phyloP scores from a whole-genome alignment of 2,888 invertebrate species.

The Pogonocherus hispidulus region DNA sequence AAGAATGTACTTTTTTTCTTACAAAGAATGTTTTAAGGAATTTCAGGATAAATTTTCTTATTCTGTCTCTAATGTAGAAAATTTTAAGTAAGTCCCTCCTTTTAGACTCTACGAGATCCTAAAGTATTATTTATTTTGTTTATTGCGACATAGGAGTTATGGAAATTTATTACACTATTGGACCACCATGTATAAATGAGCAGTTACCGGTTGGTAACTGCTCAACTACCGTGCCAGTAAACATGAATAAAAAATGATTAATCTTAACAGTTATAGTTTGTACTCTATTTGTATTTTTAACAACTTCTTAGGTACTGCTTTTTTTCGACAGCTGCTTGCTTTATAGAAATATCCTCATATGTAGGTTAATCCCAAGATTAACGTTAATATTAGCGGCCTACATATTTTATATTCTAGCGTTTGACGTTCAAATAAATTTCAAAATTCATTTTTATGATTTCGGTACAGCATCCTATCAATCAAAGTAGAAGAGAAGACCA shows the following conservation, averaged over 20 bases:
- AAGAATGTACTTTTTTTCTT: too few relatives aligned
- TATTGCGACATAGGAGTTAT: too few relatives aligned
- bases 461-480: neutral
- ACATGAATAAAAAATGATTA: neutral
- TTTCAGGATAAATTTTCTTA: too few relatives aligned
- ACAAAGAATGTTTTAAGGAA: too few relatives aligned
- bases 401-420: neutral
- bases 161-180: too few relatives aligned
- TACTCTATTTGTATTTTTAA: neutral
- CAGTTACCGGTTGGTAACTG: too few relatives aligned
- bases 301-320: neutral
- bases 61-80: too few relatives aligned
- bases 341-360: neutral
- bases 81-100: too few relatives aligned
- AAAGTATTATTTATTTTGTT: too few relatives aligned
- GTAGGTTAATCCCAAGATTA: neutral
- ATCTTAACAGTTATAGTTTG: neutral
- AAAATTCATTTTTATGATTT: conserved; percentile 7
- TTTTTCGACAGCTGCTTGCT: neutral
- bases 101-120: too few relatives aligned
- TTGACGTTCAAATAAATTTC: conserved; percentile 8
- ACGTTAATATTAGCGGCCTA: neutral
- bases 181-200: too few relatives aligned
- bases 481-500: conserved; percentile 4
- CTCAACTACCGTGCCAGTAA: neutral